A percentile compares a stretch with the other conserved stretches of the same genome.
Evolutionary conservation across 53 echinoderm and acorn worm genomes (phyloP).

Genomic region (Paracentrotus lividus): DNA sequence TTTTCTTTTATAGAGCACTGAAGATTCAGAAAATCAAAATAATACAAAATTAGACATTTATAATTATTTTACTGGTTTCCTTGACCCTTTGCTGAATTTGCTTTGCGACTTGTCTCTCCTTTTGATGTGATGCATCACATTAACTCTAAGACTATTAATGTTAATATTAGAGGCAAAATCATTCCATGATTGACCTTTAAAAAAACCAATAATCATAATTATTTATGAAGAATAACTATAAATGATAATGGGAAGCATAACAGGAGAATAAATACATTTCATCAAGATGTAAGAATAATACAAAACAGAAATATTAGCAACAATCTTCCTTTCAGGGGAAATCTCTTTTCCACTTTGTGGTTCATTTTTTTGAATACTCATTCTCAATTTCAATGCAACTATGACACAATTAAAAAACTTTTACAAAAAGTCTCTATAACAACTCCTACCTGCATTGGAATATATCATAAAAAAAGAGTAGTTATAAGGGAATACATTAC

Average conservation of each 20-base stretch:
- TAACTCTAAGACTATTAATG: too few relatives aligned
- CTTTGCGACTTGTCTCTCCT: too few relatives aligned
- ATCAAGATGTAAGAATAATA: neutral
- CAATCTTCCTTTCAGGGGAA: neutral
- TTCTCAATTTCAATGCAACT: neutral
- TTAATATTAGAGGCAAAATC: neutral
- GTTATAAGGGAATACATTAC: neutral
- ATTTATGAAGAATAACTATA: neutral
- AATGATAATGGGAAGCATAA: neutral
- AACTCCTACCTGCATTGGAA: neutral
- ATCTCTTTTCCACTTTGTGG: neutral
- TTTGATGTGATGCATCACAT: too few relatives aligned
- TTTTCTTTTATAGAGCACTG: too few relatives aligned
- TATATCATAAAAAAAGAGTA: neutral
- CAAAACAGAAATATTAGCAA: neutral
- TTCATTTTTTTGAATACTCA: neutral
- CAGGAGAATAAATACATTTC: neutral
- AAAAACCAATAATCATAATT: neutral
- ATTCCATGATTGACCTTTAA: neutral
- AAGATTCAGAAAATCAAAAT: too few relatives aligned
- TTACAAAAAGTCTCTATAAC: too few relatives aligned
- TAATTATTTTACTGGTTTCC: too few relatives aligned
- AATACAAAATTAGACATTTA: too few relatives aligned
- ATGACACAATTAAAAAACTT: neutral
- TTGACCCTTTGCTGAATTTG: too few relatives aligned